Percentiles rank a stretch among this genome's conserved stretches.
Conservation (phyloP, 2,888 invertebrate genomes). For the Melinopterus prodromus region DNA sequence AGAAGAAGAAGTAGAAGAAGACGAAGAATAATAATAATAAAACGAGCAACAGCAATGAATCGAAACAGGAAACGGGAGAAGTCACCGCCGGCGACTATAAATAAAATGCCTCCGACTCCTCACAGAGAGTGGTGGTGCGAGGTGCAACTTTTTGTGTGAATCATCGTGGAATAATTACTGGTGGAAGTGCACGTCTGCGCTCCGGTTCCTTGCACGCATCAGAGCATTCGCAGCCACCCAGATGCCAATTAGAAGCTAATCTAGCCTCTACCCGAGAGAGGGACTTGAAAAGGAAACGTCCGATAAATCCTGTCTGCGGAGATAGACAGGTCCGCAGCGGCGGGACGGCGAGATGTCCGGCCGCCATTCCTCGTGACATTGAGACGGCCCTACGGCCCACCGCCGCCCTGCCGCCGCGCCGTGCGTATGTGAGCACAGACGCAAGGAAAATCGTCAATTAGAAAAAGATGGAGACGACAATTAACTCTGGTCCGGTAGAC, state of each 20-base stretch:
- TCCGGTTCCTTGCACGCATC: slow-evolving; percentile 4
- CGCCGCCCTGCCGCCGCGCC: background rate
- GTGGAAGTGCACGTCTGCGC: slow-evolving; percentile 4
- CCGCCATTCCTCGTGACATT: background rate
- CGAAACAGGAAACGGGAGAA: background rate
- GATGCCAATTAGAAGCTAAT: background rate
- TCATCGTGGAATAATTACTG: slow-evolving; percentile 4
- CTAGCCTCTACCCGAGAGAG: background rate
- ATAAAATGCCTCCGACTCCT: background rate
- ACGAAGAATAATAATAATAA: background rate
- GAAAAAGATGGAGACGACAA: slow-evolving; percentile 17
- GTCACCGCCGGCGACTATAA: too few species aligned
- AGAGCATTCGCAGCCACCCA: slow-evolving; percentile 4
- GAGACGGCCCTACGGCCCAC: background rate
- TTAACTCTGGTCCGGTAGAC: slow-evolving; percentile 12
- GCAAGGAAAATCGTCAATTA: slow-evolving; percentile 25
- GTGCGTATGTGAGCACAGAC: background rate
- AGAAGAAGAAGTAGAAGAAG: background rate
- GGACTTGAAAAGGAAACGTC: background rate
- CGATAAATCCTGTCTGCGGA: background rate
- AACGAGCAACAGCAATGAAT: background rate
- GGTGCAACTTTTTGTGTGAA: slow-evolving; percentile 4
- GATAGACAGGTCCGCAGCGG: background rate
- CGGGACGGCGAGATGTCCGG: background rate
- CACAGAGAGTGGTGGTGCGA: background rate